These are phyloP conservation scores for Aplocera efformata DNA, from an alignment of 2,888 invertebrate species.

Conservation along the genomic window DNA sequence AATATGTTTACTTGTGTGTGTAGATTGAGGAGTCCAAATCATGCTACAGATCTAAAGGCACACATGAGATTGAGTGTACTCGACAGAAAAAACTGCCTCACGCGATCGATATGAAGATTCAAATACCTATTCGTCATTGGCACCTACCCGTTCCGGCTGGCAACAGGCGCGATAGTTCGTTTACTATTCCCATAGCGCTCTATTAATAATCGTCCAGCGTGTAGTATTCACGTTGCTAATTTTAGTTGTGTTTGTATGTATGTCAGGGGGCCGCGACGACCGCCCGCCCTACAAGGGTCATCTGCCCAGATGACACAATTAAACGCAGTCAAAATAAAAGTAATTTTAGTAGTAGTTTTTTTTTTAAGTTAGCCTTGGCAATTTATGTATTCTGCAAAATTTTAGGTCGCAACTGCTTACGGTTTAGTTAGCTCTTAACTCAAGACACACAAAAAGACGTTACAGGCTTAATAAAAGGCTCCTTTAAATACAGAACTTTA, in stretches of 20 bases:
- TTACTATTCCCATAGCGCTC: slow-evolving; percentile 46
- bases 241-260: slow-evolving; percentile 72
- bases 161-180: slow-evolving; percentile 47
- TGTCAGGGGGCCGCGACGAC: slow-evolving; percentile 69
- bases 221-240: slow-evolving; percentile 67
- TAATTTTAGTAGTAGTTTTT: background rate
- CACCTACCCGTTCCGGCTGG: slow-evolving; percentile 34
- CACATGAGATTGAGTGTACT: no score
- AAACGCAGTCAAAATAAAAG: slow-evolving; percentile 9
- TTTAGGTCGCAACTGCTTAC: no score
- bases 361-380: no score
- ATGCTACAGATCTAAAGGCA: no score
- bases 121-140: slow-evolving; percentile 3
- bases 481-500: no score
- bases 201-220: slow-evolving; percentile 67
- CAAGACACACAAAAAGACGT: no score
- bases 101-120: background rate
- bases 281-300: slow-evolving; percentile 74
- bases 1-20: no score
- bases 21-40: no score
- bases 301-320: slow-evolving; percentile 38
- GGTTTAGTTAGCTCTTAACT: no score
- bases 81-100: no score
- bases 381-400: no score
- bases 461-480: no score